Evolutionary conservation across 2,797 vertebrate species (phyloP), one percentile per base, ranked within the genome.

Genomic region (Diplodus sargus): DNA sequence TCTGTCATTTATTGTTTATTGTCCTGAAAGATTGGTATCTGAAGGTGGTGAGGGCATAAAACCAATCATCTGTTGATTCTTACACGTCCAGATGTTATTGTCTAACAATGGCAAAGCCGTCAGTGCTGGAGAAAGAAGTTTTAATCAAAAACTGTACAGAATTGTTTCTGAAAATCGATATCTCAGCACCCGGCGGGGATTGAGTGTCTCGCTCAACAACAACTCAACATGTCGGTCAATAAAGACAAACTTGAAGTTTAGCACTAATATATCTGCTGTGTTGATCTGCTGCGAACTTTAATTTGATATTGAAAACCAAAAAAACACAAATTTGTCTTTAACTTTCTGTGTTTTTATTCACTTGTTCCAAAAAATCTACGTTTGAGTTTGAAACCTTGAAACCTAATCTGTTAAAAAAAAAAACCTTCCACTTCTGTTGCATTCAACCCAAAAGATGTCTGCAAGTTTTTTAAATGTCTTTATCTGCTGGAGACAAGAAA

Each of bases 231-330:
- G 11, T 34, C 39, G 30, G 30, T 34, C 30, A 34, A 0, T 34
- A 7, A 59, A 13, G 13, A 15, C 17, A 61, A 61, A 51, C 48
- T 52, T 4, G 25, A 60, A 51, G 23, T 53, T 42, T 42, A n/a
- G 22, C 56, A 18, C 39, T 22, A 30, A 47, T 74, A 39, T 68
- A 56, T 51, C 14, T 25, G 42, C 45, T 15, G 39, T 22, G 12
- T 56, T 48, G 8, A 67, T 67, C 28, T 67, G 42, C 39, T 79
- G 18, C 20, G 61, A 5, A 60, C 34, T 57, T 20, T 25, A 69
- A 16, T 34, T 51, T 49, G 54, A 30, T 28, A 48, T 2, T 18
- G 1, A 42, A 10, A n/a, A 51, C 25, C 15, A 47, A n/a, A 48
- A 34, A 34, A 39, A 9, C 39, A 39, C 39, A 39, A 39, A 39